Evolutionary conservation across 2,888 invertebrate species (phyloP), one percentile per base, ranked within the genome.

Genomic region (Heliconius cydno): DNA sequence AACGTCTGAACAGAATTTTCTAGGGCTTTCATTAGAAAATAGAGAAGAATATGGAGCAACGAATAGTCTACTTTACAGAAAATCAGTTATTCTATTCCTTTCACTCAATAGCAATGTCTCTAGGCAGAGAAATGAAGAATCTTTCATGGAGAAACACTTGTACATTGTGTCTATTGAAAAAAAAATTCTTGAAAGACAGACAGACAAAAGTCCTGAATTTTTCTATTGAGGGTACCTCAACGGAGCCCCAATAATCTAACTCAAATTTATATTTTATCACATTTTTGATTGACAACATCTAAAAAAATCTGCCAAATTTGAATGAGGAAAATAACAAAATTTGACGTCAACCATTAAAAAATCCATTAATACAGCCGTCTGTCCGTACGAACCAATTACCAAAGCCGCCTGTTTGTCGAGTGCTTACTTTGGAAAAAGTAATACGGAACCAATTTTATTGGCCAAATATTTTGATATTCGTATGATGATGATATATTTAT

Each of bases 381-480:
- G 46, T 75, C 65, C 46, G 46, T 75, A 72, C 25, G 38, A 77
- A 73, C 73, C 75, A 79, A 79, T 79, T 79, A 74, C 57, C 67
- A 67, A 57, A 67, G 41, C 63, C 71, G 70, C 41, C 66, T 79
- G 68, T 75, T 75, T 68, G 72, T 57, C 28, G 73, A 74, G 74
- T 68, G 67, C 66, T 78, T 78, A 60, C 67, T 63, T 63, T 71
- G 38, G 38, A 41, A 67, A 67, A 74, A 72, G 46, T n/a, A 41
- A 68, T 67, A 68, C 66, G 25, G 28, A 52, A 60, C 22, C 79
- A 77, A 79, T 81, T 77, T 75, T 70, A 70, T 81, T 79, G 77
- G 70, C 68, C 77, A 81, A 81, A 79, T 70, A 79, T 81, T 79
- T 75, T 46, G 65, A 57, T 66, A 79, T 70, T 79, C 46, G 60